These are phyloP conservation scores for Hedychridium roseum DNA, from an alignment of 2,888 invertebrate genomes.

Conservation along the genomic window DNA sequence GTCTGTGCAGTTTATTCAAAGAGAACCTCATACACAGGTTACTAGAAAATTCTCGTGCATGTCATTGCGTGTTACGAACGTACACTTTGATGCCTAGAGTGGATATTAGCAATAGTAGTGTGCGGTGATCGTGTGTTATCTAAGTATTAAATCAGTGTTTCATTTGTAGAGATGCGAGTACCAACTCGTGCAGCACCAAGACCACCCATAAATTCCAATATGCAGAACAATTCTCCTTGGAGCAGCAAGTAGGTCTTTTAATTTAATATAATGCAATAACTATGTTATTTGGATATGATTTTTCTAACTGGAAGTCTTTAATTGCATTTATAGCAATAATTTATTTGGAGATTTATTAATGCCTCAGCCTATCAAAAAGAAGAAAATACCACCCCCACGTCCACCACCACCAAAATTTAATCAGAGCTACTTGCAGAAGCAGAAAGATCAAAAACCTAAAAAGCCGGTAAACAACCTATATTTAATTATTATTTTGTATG, in stretches of 20 bases:
- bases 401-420: conserved; percentile 74
- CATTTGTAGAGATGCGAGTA: conserved; percentile 69
- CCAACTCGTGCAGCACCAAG: conserved; percentile 70
- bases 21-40: conserved; percentile 10
- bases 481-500: not conserved
- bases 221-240: conserved; percentile 43
- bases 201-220: conserved; percentile 62
- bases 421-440: conserved; percentile 37
- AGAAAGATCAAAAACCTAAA: conserved; percentile 50
- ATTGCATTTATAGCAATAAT: conserved; percentile 44
- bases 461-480: conserved; percentile 45
- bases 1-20: not conserved
- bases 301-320: not conserved
- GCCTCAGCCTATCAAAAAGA: conserved; percentile 67
- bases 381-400: conserved; percentile 76
- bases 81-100: not conserved
- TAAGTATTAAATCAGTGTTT: conserved; percentile 25
- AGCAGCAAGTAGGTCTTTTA: conserved; percentile 46
- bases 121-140: not conserved
- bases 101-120: not conserved
- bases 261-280: conserved; percentile 4
- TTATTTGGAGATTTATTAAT: conserved; percentile 62
- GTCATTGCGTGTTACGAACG: not conserved
- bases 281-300: not conserved
- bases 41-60: conserved; percentile 3